Evolutionary conservation across 2,113 vertebrate genomes (phyloP).

Genomic region (Beaufortia kweichowensis): DNA sequence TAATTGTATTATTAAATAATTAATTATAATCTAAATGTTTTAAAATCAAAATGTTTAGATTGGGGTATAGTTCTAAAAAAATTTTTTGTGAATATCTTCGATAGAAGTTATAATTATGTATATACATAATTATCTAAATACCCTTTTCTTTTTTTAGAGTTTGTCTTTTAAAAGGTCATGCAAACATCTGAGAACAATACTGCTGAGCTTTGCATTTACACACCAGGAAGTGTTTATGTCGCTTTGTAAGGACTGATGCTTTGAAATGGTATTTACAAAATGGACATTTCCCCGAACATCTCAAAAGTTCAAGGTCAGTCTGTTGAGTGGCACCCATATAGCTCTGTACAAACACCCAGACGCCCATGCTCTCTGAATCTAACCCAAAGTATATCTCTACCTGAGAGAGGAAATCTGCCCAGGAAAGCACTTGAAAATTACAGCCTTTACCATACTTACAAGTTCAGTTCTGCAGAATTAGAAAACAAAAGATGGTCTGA

Average conservation of each 20-base stretch:
- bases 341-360: constrained; percentile 74
- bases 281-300: constrained; percentile 89
- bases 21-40: no score
- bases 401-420: constrained; percentile 80
- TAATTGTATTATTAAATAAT: no score
- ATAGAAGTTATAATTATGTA: no score
- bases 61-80: no score
- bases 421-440: constrained; percentile 77
- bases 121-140: no score
- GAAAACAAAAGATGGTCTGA: constrained; percentile 52
- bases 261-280: constrained; percentile 55
- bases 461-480: constrained; percentile 61
- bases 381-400: constrained; percentile 75
- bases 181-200: constrained; percentile 11
- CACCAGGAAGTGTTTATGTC: background rate
- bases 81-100: no score
- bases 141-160: constrained; percentile 5
- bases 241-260: background rate
- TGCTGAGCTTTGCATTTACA: constrained; percentile 16
- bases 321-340: constrained; percentile 78
- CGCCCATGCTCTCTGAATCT: constrained; percentile 77
- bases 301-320: constrained; percentile 88
- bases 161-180: background rate
- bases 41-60: no score
- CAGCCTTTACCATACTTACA: constrained; percentile 73